Evolutionary conservation across 2,888 invertebrate genomes (phyloP).

Genomic region (Euclidia mi): DNA sequence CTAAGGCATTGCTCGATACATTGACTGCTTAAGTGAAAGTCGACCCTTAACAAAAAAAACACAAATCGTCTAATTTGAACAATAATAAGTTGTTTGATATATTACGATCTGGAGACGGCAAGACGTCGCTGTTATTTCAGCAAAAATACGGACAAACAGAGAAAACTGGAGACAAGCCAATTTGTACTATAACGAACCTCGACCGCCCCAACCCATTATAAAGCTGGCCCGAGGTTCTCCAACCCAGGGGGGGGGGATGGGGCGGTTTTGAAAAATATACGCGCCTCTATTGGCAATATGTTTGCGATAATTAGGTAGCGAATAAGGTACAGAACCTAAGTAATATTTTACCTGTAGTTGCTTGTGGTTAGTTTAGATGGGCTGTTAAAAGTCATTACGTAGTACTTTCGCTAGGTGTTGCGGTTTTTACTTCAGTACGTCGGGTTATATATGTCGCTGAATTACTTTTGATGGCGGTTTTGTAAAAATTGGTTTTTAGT

Average conservation of each 20-base stretch:
- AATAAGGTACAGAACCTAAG: constrained; percentile 34
- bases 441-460: background rate
- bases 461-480: constrained; percentile 2
- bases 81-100: no score
- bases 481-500: background rate
- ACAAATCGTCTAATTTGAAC: no score
- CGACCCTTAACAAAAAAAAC: no score
- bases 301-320: constrained; percentile 56
- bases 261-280: constrained; percentile 47
- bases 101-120: no score
- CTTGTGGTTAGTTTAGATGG: background rate
- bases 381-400: constrained; percentile 3
- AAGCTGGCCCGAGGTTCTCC: constrained; percentile 9
- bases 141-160: constrained; percentile 26
- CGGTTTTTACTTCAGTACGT: constrained; percentile 3
- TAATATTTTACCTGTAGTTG: constrained; percentile 21
- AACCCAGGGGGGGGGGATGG: background rate
- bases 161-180: constrained; percentile 71
- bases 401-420: background rate
- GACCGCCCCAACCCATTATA: constrained; percentile 22
- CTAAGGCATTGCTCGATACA: no score
- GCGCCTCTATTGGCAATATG: constrained; percentile 53
- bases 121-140: no score
- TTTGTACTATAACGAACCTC: constrained; percentile 67
- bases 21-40: no score